Base-by-base conservation (phyloP, 2,797 vertebrate species). In the Vipera latastei region DNA sequence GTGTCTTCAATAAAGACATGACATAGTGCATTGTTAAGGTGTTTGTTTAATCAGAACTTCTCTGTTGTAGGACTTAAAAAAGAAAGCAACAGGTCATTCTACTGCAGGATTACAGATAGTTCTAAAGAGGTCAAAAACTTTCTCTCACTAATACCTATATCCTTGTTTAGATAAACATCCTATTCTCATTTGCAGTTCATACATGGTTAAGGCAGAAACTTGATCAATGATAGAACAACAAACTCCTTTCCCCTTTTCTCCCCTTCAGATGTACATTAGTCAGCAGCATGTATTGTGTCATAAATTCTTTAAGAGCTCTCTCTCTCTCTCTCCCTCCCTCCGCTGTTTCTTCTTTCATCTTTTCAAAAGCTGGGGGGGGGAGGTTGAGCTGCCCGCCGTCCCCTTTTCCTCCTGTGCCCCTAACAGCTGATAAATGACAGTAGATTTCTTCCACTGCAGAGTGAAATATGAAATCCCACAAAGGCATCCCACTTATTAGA, bases 401-500 rank as follows among this genome's bases (percentile, higher is more conserved):
- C 6, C 4, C 92, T 91, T 92, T 28, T 48, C 96, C 93, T 95
- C 89, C 89, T 65, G 73, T 60, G 94, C 60, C 92, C 92, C 90
- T 85, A 2, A 48, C 2, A 22, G 94, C 73, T 95, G 93, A 94
- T 96, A 93, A 97, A 95, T 57, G 89, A 96, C 96, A 86, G 93
- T 91, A 0, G 95, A 59, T 95, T 96, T 95, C 93, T 96, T 96
- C 93, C 94, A 92, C 11, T 93, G 93, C 95, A 73, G 95, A 95
- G 94, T 93, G 95, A 96, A 96, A 96, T 96, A 94, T 95, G 96
- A 97, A 97, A 97, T 97, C 96, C 93, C 95, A 90, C 96, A 95
- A 96, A 97, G 93, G 95, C 28, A 22, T 94, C 95, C 96, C 61
- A 63, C 95, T 97, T 96, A 96, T 97, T 97, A 97, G 96, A 94